These are phyloP conservation scores for Drepanosiphum platanoidis DNA, from an alignment of 2,888 invertebrate species.

Conservation along the genomic window DNA sequence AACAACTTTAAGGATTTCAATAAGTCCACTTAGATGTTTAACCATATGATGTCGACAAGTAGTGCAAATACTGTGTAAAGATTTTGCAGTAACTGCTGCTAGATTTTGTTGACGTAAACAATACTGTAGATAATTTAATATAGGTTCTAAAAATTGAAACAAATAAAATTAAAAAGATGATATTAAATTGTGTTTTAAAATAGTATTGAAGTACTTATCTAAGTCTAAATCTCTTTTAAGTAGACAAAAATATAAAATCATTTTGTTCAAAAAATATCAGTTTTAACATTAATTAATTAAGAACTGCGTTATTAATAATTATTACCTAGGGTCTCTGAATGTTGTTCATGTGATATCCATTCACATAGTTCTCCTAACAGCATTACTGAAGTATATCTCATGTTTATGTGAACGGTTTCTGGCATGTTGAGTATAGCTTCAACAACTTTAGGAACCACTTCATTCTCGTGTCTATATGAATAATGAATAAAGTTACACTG, in stretches of 20 bases:
- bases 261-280: not conserved
- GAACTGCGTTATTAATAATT: conserved; percentile 1
- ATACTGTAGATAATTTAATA: conserved; percentile 80
- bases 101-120: conserved; percentile 79
- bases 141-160: conserved; percentile 72
- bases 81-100: conserved; percentile 82
- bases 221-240: not conserved
- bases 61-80: conserved; percentile 86
- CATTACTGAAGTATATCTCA: conserved; percentile 87
- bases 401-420: conserved; percentile 82
- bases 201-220: not conserved
- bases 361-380: conserved; percentile 92
- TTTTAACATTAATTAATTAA: not conserved
- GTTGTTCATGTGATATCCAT: conserved; percentile 83
- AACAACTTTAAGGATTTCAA: conserved; percentile 73
- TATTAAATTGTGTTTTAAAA: not conserved
- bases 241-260: not conserved
- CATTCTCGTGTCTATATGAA: conserved; percentile 81
- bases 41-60: conserved; percentile 84
- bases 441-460: conserved; percentile 91
- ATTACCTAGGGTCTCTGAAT: conserved; percentile 78
- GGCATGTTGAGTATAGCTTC: conserved; percentile 89
- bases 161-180: conserved; percentile 1
- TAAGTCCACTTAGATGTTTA: conserved; percentile 77
- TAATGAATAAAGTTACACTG: not conserved